A percentile compares a stretch with the other conserved stretches of the same genome.
These are phyloP conservation scores for Zhuqinia jingwanae DNA, from an alignment of 2,888 invertebrate genomes.

Conservation along the genomic window DNA sequence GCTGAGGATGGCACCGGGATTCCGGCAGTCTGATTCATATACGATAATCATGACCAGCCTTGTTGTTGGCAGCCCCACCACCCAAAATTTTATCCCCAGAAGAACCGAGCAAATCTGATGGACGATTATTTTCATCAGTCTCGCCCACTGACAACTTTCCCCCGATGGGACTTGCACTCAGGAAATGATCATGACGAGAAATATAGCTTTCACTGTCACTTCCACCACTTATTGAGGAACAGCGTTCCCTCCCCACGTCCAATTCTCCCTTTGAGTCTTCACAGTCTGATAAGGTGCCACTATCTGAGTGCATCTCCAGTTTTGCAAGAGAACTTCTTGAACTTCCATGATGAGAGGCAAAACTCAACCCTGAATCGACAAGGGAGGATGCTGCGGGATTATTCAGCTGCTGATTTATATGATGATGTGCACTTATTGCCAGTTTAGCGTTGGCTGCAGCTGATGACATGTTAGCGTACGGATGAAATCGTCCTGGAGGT, in stretches of 20 bases:
- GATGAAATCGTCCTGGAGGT: conserved; percentile 57
- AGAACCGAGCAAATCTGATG: conserved; percentile 64
- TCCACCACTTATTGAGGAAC: conserved; percentile 75
- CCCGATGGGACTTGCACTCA: conserved; percentile 69
- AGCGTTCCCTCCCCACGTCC: conserved; percentile 77
- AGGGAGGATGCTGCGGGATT: conserved; percentile 29
- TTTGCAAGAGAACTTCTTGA: conserved; percentile 39
- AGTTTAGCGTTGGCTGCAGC: conserved; percentile 67
- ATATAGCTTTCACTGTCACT: conserved; percentile 78
- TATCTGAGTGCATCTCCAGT: conserved; percentile 73
- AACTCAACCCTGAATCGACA: conserved; percentile 1
- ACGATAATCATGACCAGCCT: conserved; percentile 82
- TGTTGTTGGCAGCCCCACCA: conserved; percentile 44
- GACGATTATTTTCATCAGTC: conserved; percentile 77
- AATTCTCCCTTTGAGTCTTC: conserved; percentile 78
- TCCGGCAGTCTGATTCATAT: conserved; percentile 86
- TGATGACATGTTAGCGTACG: conserved; percentile 58
- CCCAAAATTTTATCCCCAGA: conserved; percentile 46
- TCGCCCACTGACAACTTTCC: conserved; percentile 66
- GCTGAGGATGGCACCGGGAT: conserved; percentile 79
- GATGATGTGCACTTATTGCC: conserved; percentile 72
- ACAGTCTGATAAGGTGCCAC: conserved; percentile 77
- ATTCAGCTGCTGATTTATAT: conserved; percentile 49
- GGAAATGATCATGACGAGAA: conserved; percentile 62
- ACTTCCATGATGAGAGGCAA: conserved; percentile 5